phyloP scores from a whole-genome alignment of 2,888 invertebrate species.

The Cephus pulcher region DNA sequence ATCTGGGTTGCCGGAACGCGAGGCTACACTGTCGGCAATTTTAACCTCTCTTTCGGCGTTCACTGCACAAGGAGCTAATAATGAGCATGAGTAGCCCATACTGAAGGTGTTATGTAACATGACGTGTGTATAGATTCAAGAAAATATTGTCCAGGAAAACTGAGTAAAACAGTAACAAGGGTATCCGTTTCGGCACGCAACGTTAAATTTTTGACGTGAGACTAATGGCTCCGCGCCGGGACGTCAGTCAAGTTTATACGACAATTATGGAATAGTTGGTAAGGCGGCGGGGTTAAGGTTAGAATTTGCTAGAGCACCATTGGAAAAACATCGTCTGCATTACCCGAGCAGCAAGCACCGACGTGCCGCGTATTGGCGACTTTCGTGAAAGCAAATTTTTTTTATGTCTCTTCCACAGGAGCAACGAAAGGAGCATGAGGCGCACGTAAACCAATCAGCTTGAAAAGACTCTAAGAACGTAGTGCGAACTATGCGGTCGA shows the following conservation, averaged over 20 bases:
- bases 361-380: slow-evolving; percentile 13
- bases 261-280: background rate
- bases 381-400: slow-evolving; percentile 50
- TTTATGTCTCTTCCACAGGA: slow-evolving; percentile 25
- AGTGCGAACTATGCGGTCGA: slow-evolving; percentile 18
- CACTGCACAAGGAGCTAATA: background rate
- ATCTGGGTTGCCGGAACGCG: slow-evolving; percentile 54
- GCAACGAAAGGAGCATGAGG: slow-evolving; percentile 3
- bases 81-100: background rate
- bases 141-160: background rate
- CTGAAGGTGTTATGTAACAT: background rate
- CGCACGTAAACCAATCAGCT: background rate
- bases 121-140: background rate
- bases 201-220: too few relatives aligned
- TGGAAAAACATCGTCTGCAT: background rate
- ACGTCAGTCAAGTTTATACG: background rate
- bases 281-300: background rate
- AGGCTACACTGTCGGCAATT: slow-evolving; percentile 13
- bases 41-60: slow-evolving; percentile 18
- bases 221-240: background rate
- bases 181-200: background rate
- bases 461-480: slow-evolving; percentile 11
- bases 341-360: background rate
- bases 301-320: background rate
- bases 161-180: background rate